Evolutionary conservation across 2,797 vertebrate genomes (phyloP), one percentile per base, ranked within the genome.

Genomic region (Amphiprion clarkii): DNA sequence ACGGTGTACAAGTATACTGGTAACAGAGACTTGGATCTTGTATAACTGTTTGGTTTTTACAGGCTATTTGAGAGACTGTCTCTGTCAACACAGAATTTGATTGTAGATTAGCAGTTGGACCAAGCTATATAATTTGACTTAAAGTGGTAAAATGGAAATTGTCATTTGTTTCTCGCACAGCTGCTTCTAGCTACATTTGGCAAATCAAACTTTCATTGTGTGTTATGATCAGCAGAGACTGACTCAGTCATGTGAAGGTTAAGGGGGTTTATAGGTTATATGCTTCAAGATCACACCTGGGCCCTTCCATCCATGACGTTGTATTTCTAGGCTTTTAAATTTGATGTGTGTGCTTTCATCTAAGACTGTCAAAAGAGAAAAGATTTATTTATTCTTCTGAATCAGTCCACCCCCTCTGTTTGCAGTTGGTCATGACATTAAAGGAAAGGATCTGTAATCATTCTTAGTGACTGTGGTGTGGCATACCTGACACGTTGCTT

Each of bases 281-380:
- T 87, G 81, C 68, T 79, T 83, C 33, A 21, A 55, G 67, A 81
- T 79, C 85, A 76, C 92, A 93, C 89, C 90, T 90, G 88, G 74
- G 69, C 74, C 79, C 82, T 66, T 71, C 44, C 36, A 62, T 66
- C 76, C 36, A 23, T 76, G 77, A 84, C 29, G 67, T 52, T 2
- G 1, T 67, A 71, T 60, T 55, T 59, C 76, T 23, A 25, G 13
- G 65, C 51, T 78, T 89, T 78, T 60, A 33, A 83, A 87, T 74
- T 62, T 55, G 67, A 87, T 71, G 65, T 76, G 74, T 79, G 16
- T 19, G 52, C 78, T 82, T 85, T 72, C 80, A 78, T 81, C 74
- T 67, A 70, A 77, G 42, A 61, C 78, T 76, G 70, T 79, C 84
- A 78, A 58, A 76, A 62, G 48, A 16, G 17, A 71, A 73, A 51